Evolutionary conservation across 2,113 vertebrate genomes (phyloP).

Genomic region (Malaclemys terrapin): DNA sequence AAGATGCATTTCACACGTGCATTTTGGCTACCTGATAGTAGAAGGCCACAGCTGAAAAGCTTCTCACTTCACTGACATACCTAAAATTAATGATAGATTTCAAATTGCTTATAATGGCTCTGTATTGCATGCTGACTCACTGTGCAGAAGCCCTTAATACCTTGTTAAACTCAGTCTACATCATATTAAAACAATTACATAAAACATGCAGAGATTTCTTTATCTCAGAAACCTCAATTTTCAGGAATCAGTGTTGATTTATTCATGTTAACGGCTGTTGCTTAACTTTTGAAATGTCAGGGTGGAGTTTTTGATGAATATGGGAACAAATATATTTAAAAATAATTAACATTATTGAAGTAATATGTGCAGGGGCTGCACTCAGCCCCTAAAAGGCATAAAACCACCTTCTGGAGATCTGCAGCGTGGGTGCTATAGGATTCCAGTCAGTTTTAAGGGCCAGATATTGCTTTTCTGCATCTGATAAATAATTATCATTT

Average conservation of each 20-base stretch:
- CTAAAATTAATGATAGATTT: not conserved
- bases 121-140: not conserved
- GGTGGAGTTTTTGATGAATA: not conserved
- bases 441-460: not conserved
- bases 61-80: not conserved
- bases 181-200: not conserved
- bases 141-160: slow-evolving; percentile 21
- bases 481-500: not conserved
- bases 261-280: not conserved
- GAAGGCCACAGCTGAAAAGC: not conserved
- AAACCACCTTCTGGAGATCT: not conserved
- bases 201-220: too few species aligned
- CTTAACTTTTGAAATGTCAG: not conserved
- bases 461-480: not conserved
- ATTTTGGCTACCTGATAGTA: not conserved
- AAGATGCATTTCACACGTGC: rapidly evolving
- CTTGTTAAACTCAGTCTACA: slow-evolving; percentile 28
- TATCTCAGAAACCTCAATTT: not conserved
- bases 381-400: not conserved
- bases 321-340: too few species aligned
- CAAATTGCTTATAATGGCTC: slow-evolving; percentile 1
- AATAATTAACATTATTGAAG: too few species aligned
- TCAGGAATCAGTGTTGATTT: slow-evolving; percentile 9
- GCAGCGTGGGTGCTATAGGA: not conserved
- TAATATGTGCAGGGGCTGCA: not conserved